phyloP scores from a whole-genome alignment of 1,140 invertebrate genomes.

The Probaryconus sp. region DNA sequence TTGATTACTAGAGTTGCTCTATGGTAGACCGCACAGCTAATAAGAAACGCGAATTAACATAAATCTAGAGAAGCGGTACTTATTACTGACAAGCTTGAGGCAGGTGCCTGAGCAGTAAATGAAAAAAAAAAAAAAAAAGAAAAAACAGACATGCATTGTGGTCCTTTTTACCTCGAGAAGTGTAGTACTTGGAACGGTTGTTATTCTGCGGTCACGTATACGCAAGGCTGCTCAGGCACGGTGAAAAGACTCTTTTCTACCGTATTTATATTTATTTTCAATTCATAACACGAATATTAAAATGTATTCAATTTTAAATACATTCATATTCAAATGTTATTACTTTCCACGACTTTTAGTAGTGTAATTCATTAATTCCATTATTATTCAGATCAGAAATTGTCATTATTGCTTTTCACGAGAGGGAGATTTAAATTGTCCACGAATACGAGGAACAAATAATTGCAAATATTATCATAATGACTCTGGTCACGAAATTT shows the following conservation, averaged over 20 bases:
- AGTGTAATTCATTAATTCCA: too few species aligned
- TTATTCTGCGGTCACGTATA: background rate
- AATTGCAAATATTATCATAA: too few species aligned
- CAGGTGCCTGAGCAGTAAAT: conserved; percentile 46
- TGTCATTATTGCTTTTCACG: too few species aligned
- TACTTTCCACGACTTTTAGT: too few species aligned
- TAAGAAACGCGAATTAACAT: conserved; percentile 54
- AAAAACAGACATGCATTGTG: too few species aligned
- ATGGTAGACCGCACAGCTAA: conserved; percentile 40
- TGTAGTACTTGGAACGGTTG: background rate
- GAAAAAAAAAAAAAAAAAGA: background rate
- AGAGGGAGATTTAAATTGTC: too few species aligned
- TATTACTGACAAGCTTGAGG: conserved; percentile 44
- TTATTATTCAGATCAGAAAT: too few species aligned
- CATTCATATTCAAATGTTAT: too few species aligned
- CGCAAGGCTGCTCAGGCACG: background rate
- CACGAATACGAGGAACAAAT: too few species aligned
- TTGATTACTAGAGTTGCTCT: conserved; percentile 16
- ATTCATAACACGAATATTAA: background rate
- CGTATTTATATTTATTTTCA: background rate
- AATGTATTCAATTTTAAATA: background rate
- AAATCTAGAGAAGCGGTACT: conserved; percentile 47
- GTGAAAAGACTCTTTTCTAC: too few species aligned
- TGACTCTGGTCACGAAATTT: too few species aligned
- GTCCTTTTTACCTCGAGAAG: background rate